A percentile compares a stretch with the other conserved stretches of the same genome.
phyloP scores from a whole-genome alignment of 2,888 invertebrate species.

The Cerastoderma edule region DNA sequence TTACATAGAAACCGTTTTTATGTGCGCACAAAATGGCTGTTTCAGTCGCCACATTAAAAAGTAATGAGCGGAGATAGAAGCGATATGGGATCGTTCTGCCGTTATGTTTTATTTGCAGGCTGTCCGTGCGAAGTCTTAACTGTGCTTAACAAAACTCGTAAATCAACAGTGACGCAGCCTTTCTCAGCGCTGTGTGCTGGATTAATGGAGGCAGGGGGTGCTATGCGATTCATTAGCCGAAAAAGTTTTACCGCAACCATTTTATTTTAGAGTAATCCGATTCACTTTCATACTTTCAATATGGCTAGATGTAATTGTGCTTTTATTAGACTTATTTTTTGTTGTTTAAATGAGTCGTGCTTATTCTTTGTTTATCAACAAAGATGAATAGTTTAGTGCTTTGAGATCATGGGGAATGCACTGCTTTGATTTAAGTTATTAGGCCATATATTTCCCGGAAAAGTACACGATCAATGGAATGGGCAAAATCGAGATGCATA shows the following conservation, averaged over 20 bases:
- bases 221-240: conserved; percentile 19
- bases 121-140: conserved; percentile 25
- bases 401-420: no score
- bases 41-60: conserved; percentile 23
- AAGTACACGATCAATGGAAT: no score
- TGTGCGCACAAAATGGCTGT: not conserved
- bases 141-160: conserved; percentile 15
- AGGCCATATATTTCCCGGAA: no score
- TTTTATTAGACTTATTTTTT: no score
- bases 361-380: no score
- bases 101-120: conserved; percentile 19
- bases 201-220: conserved; percentile 16
- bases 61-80: conserved; percentile 14
- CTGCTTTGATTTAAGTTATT: no score
- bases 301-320: not conserved
- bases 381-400: no score
- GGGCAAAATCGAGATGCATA: no score
- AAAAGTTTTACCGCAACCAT: conserved; percentile 12
- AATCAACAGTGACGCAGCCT: conserved; percentile 15
- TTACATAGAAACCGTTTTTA: conserved; percentile 12
- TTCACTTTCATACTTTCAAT: not conserved
- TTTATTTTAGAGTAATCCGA: conserved; percentile 9
- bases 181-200: conserved; percentile 8
- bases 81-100: conserved; percentile 19
- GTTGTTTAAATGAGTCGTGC: no score